Percentiles rank a stretch among this genome's conserved stretches.
These are phyloP conservation scores for Penelope pileata DNA, from an alignment of 2,113 vertebrate genomes.

Conservation along the genomic window DNA sequence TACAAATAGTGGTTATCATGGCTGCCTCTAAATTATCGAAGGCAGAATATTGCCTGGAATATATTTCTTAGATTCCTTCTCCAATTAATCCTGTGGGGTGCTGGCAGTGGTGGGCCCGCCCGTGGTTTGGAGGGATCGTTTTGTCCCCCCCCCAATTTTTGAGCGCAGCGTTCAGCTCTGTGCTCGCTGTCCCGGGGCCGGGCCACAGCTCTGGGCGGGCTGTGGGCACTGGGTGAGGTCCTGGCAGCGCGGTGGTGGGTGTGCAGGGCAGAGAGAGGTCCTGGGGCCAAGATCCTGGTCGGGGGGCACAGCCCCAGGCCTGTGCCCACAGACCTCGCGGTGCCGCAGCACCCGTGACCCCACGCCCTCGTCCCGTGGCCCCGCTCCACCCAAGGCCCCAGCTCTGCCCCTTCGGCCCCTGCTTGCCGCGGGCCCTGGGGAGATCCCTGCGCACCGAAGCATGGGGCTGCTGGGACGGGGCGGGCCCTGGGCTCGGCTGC, in stretches of 20 bases:
- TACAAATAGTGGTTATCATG: conserved; percentile 97
- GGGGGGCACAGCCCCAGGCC: too few species aligned
- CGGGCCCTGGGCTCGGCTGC: background rate
- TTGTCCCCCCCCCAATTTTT: background rate
- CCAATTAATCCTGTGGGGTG: conserved; percentile 55
- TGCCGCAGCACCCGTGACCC: background rate
- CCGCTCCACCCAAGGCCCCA: accelerated
- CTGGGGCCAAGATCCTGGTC: too few species aligned
- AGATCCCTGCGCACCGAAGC: background rate
- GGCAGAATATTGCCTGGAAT: conserved; percentile 89
- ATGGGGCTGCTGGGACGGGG: background rate
- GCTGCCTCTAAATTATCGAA: conserved; percentile 95
- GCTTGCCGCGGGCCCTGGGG: background rate
- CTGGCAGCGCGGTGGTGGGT: background rate
- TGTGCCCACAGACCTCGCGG: too few species aligned
- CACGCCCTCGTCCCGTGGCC: accelerated
- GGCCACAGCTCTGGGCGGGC: too few species aligned
- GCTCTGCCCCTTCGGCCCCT: background rate
- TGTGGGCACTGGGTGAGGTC: background rate
- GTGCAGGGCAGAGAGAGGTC: background rate
- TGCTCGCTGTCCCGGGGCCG: too few species aligned
- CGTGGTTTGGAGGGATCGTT: background rate
- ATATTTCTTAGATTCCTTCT: conserved; percentile 69
- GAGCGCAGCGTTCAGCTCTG: too few species aligned
- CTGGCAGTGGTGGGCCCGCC: conserved; percentile 1